Evolutionary conservation across 2,888 invertebrate species (phyloP).

Genomic region (Drosophila barbarae): DNA sequence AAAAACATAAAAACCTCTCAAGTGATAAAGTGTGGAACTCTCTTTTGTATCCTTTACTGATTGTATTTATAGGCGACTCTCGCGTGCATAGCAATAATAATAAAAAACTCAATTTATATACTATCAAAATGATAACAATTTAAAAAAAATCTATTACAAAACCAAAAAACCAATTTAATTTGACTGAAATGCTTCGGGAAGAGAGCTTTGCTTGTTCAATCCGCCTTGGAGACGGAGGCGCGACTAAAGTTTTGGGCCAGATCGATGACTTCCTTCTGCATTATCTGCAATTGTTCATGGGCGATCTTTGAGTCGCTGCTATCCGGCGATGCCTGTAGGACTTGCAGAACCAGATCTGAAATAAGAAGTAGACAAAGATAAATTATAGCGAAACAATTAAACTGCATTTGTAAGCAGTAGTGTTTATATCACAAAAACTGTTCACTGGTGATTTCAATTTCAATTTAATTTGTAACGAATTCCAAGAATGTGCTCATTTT

Average conservation of each 20-base stretch:
- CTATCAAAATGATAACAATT: constrained; percentile 49
- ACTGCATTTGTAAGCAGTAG: no score
- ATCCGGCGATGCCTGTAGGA: constrained; percentile 81
- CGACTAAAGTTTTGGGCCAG: constrained; percentile 74
- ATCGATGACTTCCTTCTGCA: constrained; percentile 68
- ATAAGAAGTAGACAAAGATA: background rate
- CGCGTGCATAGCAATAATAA: constrained; percentile 58
- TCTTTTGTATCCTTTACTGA: constrained; percentile 48
- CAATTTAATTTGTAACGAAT: no score
- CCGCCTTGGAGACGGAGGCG: constrained; percentile 73
- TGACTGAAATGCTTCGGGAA: constrained; percentile 6
- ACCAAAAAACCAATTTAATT: constrained; percentile 51
- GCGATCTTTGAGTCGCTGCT: constrained; percentile 81
- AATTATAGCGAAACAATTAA: no score
- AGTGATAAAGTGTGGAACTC: constrained; percentile 51
- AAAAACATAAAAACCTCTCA: constrained; percentile 25
- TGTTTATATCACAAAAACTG: no score
- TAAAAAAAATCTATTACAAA: constrained; percentile 29
- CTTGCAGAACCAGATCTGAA: constrained; percentile 84
- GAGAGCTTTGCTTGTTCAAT: constrained; percentile 46
- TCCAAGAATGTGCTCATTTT: no score
- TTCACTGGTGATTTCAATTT: no score
- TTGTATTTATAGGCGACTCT: constrained; percentile 48
- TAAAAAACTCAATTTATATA: constrained; percentile 38
- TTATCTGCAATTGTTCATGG: constrained; percentile 75